Conservation (phyloP, 2,888 invertebrate genomes). For the Drosophila lutescens region DNA sequence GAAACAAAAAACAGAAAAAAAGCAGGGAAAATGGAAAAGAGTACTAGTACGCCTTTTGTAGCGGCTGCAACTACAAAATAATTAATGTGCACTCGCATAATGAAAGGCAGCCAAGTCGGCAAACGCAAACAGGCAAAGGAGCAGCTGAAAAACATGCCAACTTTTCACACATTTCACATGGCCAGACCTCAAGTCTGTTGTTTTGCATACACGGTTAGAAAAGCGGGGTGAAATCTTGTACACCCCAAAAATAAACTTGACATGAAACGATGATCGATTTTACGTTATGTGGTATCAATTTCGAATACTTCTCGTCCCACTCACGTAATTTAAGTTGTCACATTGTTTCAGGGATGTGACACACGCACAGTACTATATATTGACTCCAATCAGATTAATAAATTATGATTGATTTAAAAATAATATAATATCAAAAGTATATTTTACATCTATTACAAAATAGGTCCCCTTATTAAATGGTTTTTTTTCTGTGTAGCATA, state of each 20-base stretch:
- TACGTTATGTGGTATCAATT: too few species aligned
- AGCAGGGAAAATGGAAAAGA: constrained; percentile 2
- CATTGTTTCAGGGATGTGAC: too few species aligned
- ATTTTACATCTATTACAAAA: too few species aligned
- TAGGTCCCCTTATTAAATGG: too few species aligned
- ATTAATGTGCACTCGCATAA: constrained; percentile 78
- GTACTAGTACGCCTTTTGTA: constrained; percentile 41
- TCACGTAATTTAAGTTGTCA: too few species aligned
- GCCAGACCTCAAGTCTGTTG: constrained; percentile 41
- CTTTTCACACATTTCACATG: constrained; percentile 79
- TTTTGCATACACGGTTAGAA: constrained; percentile 59
- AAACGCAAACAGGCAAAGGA: constrained; percentile 26
- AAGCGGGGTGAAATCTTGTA: background rate
- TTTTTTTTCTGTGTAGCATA: constrained; percentile 12
- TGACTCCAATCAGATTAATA: too few species aligned
- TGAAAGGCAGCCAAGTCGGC: constrained; percentile 58
- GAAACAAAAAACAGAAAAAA: constrained; percentile 3
- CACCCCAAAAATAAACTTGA: too few species aligned
- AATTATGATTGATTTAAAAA: too few species aligned
- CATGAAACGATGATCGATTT: too few species aligned
- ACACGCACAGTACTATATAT: too few species aligned
- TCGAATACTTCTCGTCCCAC: too few species aligned
- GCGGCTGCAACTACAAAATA: constrained; percentile 62
- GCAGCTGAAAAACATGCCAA: constrained; percentile 47
- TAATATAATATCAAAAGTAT: too few species aligned